Evolutionary conservation across 2,797 vertebrate genomes (phyloP), one percentile per base, ranked within the genome.

Genomic region (Cuculus canorus): DNA sequence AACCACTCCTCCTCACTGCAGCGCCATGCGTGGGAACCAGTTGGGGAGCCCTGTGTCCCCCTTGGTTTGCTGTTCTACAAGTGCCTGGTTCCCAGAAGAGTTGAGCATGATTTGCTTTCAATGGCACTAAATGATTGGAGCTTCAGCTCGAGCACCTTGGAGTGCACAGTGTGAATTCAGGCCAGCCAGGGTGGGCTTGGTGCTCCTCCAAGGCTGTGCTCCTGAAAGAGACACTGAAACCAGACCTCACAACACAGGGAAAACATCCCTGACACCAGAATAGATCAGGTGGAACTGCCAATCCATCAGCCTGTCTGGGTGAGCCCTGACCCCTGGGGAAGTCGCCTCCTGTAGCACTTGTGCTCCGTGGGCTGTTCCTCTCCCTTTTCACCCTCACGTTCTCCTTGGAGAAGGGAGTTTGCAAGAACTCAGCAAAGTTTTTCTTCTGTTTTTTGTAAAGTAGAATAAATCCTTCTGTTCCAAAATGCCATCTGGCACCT

Each of bases 401-500:
- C 95, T 94, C 94, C 92, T 93, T 90, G 90, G 83, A 53, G 71
- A 59, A 72, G 68, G 57, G 66, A 95, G 89, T 96, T 94, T 86
- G 77, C 60, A 88, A 94, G 54, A 95, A 84, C 86, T 94, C 78
- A 57, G 88, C 76, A 92, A 96, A 95, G 91, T 94, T 93, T 94
- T 91, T 37, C 82, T 81, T 93, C 30, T 83, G 89, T 92, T 93
- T 82, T 84, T 91, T 81, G 89, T 84, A 94, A 96, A 94, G 88
- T 90, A 91, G 68, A 97, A 97, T 97, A 97, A 97, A 97, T 97
- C 95, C 96, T 97, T 97, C 96, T 96, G 93, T 97, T 97, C 93
- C 92, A 90, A 96, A 97, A 95, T 93, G 93, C 96, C 97, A 97
- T 97, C 96, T 97, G 97, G 96, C 93, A 97, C 94, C 96, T 97